These are phyloP conservation scores for Plectropomus leopardus DNA, from an alignment of 2,113 vertebrate species.

Conservation along the genomic window DNA sequence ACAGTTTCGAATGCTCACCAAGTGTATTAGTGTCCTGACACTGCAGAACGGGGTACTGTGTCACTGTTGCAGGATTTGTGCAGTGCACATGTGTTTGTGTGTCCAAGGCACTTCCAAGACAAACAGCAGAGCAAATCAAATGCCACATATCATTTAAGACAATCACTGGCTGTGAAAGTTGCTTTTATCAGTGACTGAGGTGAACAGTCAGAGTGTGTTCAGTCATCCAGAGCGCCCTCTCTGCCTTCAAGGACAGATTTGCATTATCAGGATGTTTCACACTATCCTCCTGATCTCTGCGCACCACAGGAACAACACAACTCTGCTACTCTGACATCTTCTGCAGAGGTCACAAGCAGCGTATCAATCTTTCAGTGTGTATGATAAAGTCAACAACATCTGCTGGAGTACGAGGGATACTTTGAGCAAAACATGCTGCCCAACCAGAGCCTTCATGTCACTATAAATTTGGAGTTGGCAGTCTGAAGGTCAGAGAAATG, in stretches of 20 bases:
- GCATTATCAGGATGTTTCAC: constrained; percentile 1
- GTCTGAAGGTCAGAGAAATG: too few species aligned
- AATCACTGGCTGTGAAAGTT: constrained; percentile 5
- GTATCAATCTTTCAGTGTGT: not conserved
- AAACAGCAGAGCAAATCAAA: constrained; percentile 37
- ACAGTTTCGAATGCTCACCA: constrained; percentile 46
- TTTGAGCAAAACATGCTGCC: not conserved
- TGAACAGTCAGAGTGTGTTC: not conserved
- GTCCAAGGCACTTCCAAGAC: constrained; percentile 11
- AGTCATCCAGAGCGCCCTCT: not conserved
- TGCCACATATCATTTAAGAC: constrained; percentile 23
- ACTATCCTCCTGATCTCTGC: not conserved
- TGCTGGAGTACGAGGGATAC: not conserved
- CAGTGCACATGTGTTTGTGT: constrained; percentile 4
- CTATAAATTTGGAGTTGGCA: not conserved
- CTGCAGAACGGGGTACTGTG: constrained; percentile 20
- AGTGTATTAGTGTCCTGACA: constrained; percentile 17
- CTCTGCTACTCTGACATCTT: not conserved
- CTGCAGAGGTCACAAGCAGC: not conserved
- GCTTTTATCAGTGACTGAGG: constrained; percentile 17
- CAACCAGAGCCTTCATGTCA: not conserved
- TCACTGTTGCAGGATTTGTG: constrained; percentile 8
- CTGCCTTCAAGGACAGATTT: not conserved
- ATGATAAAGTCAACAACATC: not conserved
- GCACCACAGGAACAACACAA: constrained; percentile 12